phyloP scores from a whole-genome alignment of 2,888 invertebrate genomes.

The Dryobotodes eremita region DNA sequence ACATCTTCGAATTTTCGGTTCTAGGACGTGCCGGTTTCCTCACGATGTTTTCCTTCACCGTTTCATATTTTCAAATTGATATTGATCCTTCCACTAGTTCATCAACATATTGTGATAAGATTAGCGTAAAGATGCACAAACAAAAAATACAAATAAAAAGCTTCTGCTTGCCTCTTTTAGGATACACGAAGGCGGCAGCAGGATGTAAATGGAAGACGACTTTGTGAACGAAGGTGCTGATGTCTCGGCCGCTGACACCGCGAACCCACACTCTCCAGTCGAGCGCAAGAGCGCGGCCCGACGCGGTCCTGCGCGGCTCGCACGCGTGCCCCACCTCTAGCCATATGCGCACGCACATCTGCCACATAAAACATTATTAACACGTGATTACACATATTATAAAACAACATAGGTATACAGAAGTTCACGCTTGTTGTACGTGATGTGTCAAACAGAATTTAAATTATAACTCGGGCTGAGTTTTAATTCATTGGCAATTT shows the following conservation, averaged over 20 bases:
- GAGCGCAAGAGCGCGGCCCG: conserved; percentile 84
- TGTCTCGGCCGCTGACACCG: conserved; percentile 84
- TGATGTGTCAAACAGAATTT: conserved; percentile 18
- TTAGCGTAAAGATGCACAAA: background rate
- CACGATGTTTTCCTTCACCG: background rate
- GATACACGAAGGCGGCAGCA: conserved; percentile 86
- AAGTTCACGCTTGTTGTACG: conserved; percentile 11
- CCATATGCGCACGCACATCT: conserved; percentile 90
- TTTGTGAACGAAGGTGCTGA: conserved; percentile 88
- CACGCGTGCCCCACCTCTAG: conserved; percentile 88
- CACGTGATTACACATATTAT: conserved; percentile 39
- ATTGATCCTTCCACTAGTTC: background rate
- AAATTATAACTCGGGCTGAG: background rate
- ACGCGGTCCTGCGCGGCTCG: conserved; percentile 83
- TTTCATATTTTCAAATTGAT: conserved; percentile 9
- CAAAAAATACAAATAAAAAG: background rate
- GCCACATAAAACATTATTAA: conserved; percentile 55
- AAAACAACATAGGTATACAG: conserved; percentile 5
- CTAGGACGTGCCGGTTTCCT: too few species aligned
- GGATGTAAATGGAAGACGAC: conserved; percentile 87
- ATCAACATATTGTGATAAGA: background rate
- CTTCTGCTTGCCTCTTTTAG: conserved; percentile 82
- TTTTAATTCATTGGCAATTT: background rate
- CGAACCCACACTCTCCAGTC: conserved; percentile 89
- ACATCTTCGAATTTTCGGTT: background rate